phyloP scores from a whole-genome alignment of 2,888 invertebrate genomes.

The Plutella xylostella region DNA sequence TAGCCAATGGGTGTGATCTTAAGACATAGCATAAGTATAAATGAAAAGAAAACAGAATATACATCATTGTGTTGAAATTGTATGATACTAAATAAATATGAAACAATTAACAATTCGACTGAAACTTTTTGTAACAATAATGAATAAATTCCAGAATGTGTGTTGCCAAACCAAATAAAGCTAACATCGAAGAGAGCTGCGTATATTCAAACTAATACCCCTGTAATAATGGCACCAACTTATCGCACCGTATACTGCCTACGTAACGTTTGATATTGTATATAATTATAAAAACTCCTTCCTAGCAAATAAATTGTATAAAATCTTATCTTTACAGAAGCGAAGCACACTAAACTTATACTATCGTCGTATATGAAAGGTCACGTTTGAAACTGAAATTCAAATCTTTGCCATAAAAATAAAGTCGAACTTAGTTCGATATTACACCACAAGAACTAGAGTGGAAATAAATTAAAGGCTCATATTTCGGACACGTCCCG shows the following conservation, averaged over 20 bases:
- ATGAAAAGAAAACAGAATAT: too few relatives aligned
- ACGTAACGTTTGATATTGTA: slow-evolving; percentile 64
- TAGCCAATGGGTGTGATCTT: too few relatives aligned
- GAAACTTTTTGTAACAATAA: too few relatives aligned
- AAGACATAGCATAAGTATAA: too few relatives aligned
- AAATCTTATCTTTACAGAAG: slow-evolving; percentile 66
- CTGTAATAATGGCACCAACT: slow-evolving; percentile 71
- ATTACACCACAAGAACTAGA: slow-evolving; percentile 45
- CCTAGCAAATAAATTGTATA: slow-evolving; percentile 65
- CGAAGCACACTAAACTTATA: slow-evolving; percentile 69
- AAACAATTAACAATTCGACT: too few relatives aligned
- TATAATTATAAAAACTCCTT: slow-evolving; percentile 58
- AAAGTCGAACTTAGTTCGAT: slow-evolving; percentile 60
- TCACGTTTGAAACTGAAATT: slow-evolving; percentile 53
- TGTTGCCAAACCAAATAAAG: slow-evolving; percentile 5
- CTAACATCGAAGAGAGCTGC: slow-evolving; percentile 8
- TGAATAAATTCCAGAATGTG: background rate
- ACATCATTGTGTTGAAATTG: too few relatives aligned
- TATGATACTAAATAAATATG: too few relatives aligned
- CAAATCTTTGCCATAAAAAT: slow-evolving; percentile 43
- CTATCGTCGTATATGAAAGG: slow-evolving; percentile 58
- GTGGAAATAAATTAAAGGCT: slow-evolving; percentile 63
- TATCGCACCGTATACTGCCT: slow-evolving; percentile 70
- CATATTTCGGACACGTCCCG: slow-evolving; percentile 22
- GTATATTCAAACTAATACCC: slow-evolving; percentile 58